Percentiles rank a stretch among this genome's conserved stretches.
These are phyloP conservation scores for Cheiracanthium punctorium DNA, from an alignment of 2,888 invertebrate genomes.

Conservation along the genomic window DNA sequence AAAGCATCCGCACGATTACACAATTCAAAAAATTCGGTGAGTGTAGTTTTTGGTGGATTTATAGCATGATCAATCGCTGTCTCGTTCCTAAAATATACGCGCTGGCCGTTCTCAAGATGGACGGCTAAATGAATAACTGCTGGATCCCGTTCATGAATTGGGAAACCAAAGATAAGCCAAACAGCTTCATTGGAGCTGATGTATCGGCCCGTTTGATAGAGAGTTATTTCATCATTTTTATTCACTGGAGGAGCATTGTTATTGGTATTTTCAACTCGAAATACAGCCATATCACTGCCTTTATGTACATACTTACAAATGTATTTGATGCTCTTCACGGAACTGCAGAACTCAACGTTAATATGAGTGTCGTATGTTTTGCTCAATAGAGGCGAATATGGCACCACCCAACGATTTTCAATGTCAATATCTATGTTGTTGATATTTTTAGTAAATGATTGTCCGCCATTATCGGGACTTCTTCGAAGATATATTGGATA, in stretches of 20 bases:
- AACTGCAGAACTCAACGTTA: conserved; percentile 31
- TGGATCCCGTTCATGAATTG: conserved; percentile 72
- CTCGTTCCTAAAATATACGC: too few relatives aligned
- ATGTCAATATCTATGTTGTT: conserved; percentile 20
- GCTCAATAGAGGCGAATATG: conserved; percentile 21
- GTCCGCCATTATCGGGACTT: conserved; percentile 31
- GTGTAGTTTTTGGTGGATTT: too few relatives aligned
- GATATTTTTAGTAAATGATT: conserved; percentile 25
- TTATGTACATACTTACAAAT: conserved; percentile 26
- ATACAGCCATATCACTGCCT: conserved; percentile 41
- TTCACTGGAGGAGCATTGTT: conserved; percentile 5
- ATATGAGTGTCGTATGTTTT: conserved; percentile 21
- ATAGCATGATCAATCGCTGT: too few relatives aligned
- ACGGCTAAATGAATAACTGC: conserved; percentile 66
- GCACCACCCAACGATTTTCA: background rate
- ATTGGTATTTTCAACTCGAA: conserved; percentile 19
- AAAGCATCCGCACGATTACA: too few relatives aligned
- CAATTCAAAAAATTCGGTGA: too few relatives aligned
- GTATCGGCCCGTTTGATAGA: conserved; percentile 18
- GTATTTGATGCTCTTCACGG: conserved; percentile 32
- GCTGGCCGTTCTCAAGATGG: conserved; percentile 24
- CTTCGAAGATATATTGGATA: conserved; percentile 44
- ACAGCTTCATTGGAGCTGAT: conserved; percentile 19
- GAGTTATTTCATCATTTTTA: conserved; percentile 7
- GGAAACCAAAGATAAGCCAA: conserved; percentile 37